phyloP scores from a whole-genome alignment of 2,797 vertebrate genomes.

The Sciurus carolinensis region DNA sequence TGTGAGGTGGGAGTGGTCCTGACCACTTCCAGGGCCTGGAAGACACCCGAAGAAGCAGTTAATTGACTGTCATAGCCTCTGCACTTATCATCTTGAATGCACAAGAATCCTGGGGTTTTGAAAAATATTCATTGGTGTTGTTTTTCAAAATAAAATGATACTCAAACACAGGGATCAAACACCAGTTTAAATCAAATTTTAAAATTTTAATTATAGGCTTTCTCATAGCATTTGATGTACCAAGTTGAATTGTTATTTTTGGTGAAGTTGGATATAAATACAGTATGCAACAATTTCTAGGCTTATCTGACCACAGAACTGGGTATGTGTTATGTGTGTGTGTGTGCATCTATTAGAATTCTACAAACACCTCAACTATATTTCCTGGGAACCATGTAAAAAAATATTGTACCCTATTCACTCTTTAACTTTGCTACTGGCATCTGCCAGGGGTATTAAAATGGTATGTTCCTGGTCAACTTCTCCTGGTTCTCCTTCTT shows the following conservation, averaged over 20 bases:
- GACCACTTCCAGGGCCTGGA: background rate
- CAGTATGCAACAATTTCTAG: background rate
- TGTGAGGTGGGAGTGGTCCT: background rate
- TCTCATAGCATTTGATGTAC: slow-evolving; percentile 2
- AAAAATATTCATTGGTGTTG: background rate
- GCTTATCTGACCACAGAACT: background rate
- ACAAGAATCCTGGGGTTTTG: background rate
- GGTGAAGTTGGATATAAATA: background rate
- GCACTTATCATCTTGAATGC: background rate
- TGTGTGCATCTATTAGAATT: background rate
- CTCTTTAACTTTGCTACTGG: slow-evolving; percentile 48
- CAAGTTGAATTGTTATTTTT: background rate
- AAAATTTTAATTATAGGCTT: background rate
- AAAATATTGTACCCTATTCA: background rate
- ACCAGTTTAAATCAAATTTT: background rate
- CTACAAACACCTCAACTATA: background rate
- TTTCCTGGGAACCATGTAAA: slow-evolving; percentile 47
- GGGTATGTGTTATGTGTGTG: background rate
- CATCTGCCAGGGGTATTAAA: slow-evolving; percentile 51
- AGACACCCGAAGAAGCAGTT: background rate
- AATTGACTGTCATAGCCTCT: background rate
- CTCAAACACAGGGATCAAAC: background rate
- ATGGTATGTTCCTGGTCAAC: slow-evolving; percentile 18
- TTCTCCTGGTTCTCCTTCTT: slow-evolving; percentile 57
- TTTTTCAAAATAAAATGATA: slow-evolving; percentile 23